Percentiles rank a stretch among this genome's conserved stretches.
phyloP scores from a whole-genome alignment of 23 tunicate genomes.

The Phallusia fumigata region DNA sequence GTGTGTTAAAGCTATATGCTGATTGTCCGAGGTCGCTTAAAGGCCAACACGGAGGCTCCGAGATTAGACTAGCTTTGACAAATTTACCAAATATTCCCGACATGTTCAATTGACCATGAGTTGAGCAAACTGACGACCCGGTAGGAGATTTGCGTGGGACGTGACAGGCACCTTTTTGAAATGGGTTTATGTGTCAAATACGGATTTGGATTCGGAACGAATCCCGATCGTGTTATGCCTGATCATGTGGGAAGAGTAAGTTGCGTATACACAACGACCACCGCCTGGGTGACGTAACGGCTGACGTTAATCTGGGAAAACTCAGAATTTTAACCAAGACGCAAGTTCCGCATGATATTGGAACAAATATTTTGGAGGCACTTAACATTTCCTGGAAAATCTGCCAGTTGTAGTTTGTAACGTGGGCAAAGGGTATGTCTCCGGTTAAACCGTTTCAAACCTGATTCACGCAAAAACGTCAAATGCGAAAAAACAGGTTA shows the following conservation, averaged over 20 bases:
- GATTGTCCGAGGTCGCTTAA: conserved; percentile 19
- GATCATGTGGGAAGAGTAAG: neutral
- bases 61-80: conserved; percentile 19
- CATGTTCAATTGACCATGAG: conserved; percentile 9
- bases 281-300: neutral
- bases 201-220: conserved; percentile 5
- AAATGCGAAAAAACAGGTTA: too few species aligned
- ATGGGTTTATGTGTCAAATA: conserved; percentile 6
- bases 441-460: too few species aligned
- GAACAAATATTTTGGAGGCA: too few species aligned
- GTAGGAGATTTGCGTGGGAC: neutral
- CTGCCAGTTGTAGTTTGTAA: too few species aligned
- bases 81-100: conserved; percentile 31
- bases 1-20: neutral
- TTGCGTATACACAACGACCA: neutral
- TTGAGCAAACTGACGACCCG: neutral
- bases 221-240: conserved; percentile 5
- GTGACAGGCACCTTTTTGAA: neutral
- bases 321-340: neutral
- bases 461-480: too few species aligned
- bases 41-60: conserved; percentile 17
- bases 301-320: neutral
- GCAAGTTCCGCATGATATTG: too few species aligned
- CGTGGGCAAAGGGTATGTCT: too few species aligned
- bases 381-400: too few species aligned